Evolutionary conservation across 2,113 vertebrate genomes (phyloP).

Genomic region (Columba livia): DNA sequence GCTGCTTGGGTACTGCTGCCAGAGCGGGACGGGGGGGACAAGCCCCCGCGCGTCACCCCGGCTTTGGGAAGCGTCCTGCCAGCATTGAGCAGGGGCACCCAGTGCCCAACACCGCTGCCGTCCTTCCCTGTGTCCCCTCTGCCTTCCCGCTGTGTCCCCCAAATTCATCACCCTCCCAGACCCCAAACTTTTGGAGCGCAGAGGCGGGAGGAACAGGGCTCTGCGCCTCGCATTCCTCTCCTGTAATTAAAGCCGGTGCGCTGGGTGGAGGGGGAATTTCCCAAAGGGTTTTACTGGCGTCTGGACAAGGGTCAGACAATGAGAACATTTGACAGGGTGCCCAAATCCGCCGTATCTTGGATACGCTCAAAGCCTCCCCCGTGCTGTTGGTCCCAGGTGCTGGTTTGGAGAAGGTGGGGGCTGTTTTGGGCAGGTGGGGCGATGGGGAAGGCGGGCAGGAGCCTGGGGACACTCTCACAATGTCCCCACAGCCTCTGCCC

Average conservation of each 20-base stretch:
- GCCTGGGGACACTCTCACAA: not conserved
- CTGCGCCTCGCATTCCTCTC: conserved; percentile 37
- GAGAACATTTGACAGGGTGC: conserved; percentile 70
- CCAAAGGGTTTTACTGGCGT: conserved; percentile 66
- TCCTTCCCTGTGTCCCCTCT: not conserved
- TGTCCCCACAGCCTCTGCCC: rapidly evolving
- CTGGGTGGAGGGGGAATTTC: conserved; percentile 60
- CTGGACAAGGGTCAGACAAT: conserved; percentile 69
- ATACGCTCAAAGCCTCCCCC: conserved; percentile 55
- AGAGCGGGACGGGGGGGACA: conserved; percentile 22
- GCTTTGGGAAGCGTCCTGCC: not conserved
- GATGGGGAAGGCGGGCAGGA: not conserved
- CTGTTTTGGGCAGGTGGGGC: not conserved
- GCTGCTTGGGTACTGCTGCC: conserved; percentile 72
- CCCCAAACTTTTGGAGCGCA: not conserved
- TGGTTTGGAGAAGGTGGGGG: not conserved
- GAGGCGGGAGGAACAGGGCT: conserved; percentile 42
- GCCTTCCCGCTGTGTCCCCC: not conserved
- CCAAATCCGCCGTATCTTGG: conserved; percentile 62
- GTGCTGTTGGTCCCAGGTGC: not conserved
- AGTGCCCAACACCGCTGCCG: rapidly evolving
- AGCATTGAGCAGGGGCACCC: not conserved
- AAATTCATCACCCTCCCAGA: not conserved
- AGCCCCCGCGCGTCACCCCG: not conserved
- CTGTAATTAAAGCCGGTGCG: conserved; percentile 61